Evolutionary conservation across 2,888 invertebrate genomes (phyloP).

Genomic region (Thera obeliscata): DNA sequence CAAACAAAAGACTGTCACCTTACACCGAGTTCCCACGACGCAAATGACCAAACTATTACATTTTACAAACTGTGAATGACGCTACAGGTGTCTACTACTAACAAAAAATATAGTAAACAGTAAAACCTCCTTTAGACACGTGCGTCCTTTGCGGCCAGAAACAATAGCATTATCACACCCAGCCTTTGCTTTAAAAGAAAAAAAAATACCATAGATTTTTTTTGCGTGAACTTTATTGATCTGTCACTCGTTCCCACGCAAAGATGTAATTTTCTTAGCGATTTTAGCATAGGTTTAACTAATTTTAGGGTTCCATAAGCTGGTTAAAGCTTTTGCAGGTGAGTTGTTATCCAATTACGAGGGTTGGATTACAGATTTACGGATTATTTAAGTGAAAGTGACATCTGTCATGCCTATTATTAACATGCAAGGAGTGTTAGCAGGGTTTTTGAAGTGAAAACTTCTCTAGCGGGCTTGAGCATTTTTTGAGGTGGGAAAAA

Average conservation of each 20-base stretch:
- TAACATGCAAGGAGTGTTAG: background rate
- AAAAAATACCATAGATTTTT: constrained; percentile 58
- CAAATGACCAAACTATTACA: constrained; percentile 60
- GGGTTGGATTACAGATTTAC: constrained; percentile 37
- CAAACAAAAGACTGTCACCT: constrained; percentile 45
- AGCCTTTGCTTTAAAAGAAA: constrained; percentile 42
- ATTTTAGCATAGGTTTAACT: constrained; percentile 29
- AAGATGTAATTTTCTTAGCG: constrained; percentile 30
- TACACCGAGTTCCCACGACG: constrained; percentile 56
- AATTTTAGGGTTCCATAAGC: constrained; percentile 34
- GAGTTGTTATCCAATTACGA: constrained; percentile 52
- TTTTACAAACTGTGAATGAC: constrained; percentile 63
- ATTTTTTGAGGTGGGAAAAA: no score
- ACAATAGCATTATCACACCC: constrained; percentile 67
- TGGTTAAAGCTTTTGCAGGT: constrained; percentile 52
- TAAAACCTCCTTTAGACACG: constrained; percentile 74
- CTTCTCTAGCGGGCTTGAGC: no score
- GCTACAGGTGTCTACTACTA: constrained; percentile 73
- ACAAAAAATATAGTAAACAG: constrained; percentile 64
- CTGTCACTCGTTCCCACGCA: constrained; percentile 66
- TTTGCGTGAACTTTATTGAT: constrained; percentile 63
- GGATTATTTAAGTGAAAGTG: constrained; percentile 26
- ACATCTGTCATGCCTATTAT: constrained; percentile 25
- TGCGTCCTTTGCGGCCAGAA: constrained; percentile 77
- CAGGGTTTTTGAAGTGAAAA: no score